phyloP scores from a whole-genome alignment of 1,140 invertebrate species.

The Zaprionus africanus region DNA sequence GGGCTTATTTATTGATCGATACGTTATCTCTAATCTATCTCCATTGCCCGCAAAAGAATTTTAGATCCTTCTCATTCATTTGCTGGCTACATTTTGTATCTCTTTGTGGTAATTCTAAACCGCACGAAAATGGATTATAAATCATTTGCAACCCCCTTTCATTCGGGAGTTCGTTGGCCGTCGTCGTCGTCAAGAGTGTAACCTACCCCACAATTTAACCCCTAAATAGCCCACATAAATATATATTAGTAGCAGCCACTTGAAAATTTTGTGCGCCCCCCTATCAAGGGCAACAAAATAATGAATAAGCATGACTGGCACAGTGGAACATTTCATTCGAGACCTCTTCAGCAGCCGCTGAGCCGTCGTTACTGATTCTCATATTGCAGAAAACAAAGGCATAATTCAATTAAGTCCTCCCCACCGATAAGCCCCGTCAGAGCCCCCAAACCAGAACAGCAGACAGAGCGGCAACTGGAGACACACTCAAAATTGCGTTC shows the following conservation, averaged over 20 bases:
- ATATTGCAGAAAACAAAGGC: constrained; percentile 38
- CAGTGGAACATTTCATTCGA: constrained; percentile 42
- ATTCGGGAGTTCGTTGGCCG: constrained; percentile 1
- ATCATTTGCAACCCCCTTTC: constrained; percentile 48
- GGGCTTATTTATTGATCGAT: neutral
- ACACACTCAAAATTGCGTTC: constrained; percentile 33
- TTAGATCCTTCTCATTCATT: neutral
- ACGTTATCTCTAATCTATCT: neutral
- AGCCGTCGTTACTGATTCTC: constrained; percentile 22
- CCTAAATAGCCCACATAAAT: constrained; percentile 44
- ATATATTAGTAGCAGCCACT: constrained; percentile 48
- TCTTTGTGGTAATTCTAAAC: constrained; percentile 30
- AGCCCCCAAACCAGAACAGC: neutral
- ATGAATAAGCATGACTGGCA: constrained; percentile 43
- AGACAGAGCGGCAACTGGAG: constrained; percentile 14
- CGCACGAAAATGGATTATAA: constrained; percentile 47
- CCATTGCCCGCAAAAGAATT: neutral
- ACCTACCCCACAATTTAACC: constrained; percentile 54
- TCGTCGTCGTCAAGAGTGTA: neutral
- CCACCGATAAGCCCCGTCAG: neutral
- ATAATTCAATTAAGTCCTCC: constrained; percentile 59
- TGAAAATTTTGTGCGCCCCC: constrained; percentile 24
- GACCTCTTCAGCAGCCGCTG: constrained; percentile 11
- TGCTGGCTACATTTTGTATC: constrained; percentile 1
- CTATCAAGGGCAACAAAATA: constrained; percentile 11